phyloP scores from a whole-genome alignment of 2,888 invertebrate genomes.

The Mechanitis messenoides region DNA sequence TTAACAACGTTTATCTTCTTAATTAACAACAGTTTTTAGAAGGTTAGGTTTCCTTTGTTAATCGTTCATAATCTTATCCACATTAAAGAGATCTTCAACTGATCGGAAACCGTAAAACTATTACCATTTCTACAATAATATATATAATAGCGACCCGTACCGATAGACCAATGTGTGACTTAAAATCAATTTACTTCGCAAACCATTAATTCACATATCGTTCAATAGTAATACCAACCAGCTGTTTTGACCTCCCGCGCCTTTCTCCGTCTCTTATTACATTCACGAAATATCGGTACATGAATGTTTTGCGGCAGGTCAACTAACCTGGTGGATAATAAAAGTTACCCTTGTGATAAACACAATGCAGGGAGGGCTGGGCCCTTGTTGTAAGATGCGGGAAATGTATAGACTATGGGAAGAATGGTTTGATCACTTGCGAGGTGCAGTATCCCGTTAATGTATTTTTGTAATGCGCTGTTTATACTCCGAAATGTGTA shows the following conservation, averaged over 20 bases:
- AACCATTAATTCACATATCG: slow-evolving; percentile 70
- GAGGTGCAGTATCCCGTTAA: slow-evolving; percentile 38
- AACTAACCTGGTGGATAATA: slow-evolving; percentile 51
- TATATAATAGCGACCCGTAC: slow-evolving; percentile 20
- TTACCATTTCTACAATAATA: slow-evolving; percentile 26
- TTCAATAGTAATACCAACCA: slow-evolving; percentile 56
- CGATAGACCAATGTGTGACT: slow-evolving; percentile 40
- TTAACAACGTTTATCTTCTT: no score
- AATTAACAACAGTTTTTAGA: no score
- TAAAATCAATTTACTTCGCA: slow-evolving; percentile 71
- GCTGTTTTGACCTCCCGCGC: slow-evolving; percentile 34
- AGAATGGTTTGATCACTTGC: slow-evolving; percentile 57
- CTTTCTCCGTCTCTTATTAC: slow-evolving; percentile 33
- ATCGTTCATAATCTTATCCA: no score
- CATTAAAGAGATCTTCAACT: neutral
- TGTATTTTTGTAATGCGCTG: slow-evolving; percentile 16
- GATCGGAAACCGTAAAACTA: slow-evolving; percentile 11
- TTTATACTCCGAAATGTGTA: neutral
- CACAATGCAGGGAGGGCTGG: slow-evolving; percentile 69
- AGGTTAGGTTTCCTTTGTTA: no score
- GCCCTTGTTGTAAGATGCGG: slow-evolving; percentile 54
- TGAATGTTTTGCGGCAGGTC: slow-evolving; percentile 48
- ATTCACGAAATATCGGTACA: slow-evolving; percentile 30
- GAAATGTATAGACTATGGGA: slow-evolving; percentile 37
- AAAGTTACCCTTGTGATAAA: slow-evolving; percentile 69